Percentiles rank a stretch among this genome's conserved stretches.
These are phyloP conservation scores for Lepeophtheirus nordmannii DNA, from an alignment of 2,888 invertebrate genomes.

Conservation along the genomic window DNA sequence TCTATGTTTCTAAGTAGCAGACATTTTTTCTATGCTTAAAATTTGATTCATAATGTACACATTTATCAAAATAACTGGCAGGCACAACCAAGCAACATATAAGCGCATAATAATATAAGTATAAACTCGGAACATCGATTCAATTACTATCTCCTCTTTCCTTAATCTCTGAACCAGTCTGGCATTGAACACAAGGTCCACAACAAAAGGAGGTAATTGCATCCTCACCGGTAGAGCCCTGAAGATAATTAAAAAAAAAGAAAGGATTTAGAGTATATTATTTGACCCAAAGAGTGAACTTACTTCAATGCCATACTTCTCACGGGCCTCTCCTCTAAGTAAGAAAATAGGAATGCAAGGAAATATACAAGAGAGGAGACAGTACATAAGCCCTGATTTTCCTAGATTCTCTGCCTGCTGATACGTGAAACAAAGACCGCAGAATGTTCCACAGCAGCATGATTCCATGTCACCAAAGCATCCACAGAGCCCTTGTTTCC, in stretches of 20 bases:
- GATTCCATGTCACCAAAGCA: slow-evolving; percentile 11
- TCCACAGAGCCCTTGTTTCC: slow-evolving; percentile 12
- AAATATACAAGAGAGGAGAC: slow-evolving; percentile 2
- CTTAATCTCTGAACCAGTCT: slow-evolving; percentile 14
- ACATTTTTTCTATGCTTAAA: too few relatives aligned
- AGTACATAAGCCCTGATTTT: slow-evolving; percentile 8
- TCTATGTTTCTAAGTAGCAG: too few relatives aligned
- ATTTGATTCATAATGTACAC: too few relatives aligned
- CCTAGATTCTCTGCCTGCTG: slow-evolving; percentile 5
- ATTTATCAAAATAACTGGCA: too few relatives aligned
- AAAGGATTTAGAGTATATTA: not conserved
- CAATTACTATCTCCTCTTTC: slow-evolving; percentile 16
- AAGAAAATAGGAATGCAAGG: slow-evolving; percentile 18
- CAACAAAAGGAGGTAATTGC: slow-evolving; percentile 13
- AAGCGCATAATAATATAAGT: too few relatives aligned
- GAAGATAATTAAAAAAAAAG: not conserved
- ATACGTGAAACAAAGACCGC: not conserved
- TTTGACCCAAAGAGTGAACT: not conserved
- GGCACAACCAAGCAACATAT: too few relatives aligned
- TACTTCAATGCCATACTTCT: slow-evolving; percentile 17
- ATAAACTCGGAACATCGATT: too few relatives aligned
- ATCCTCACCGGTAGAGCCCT: slow-evolving; percentile 15
- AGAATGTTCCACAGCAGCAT: slow-evolving; percentile 20
- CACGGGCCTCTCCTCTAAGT: slow-evolving; percentile 8
- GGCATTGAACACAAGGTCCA: slow-evolving; percentile 16